phyloP scores from a whole-genome alignment of 1,140 invertebrate genomes.

The Leptopilina boulardi region DNA sequence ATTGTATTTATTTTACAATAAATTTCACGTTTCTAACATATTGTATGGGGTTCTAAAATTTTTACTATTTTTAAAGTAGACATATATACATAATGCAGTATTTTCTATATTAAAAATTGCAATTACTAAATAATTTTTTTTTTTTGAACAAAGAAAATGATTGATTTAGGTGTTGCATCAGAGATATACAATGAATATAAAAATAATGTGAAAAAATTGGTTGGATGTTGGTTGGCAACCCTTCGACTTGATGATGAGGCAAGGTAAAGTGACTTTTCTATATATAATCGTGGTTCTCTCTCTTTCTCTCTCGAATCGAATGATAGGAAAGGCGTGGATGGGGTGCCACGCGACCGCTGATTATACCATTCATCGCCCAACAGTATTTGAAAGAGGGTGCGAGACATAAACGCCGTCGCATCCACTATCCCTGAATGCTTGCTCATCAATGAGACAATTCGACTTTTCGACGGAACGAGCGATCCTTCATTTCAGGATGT shows the following conservation, averaged over 20 bases:
- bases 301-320: conserved; percentile 59
- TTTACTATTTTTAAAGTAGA: too few species aligned
- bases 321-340: conserved; percentile 67
- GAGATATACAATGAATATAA: background rate
- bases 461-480: conserved; percentile 56
- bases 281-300: conserved; percentile 58
- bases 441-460: conserved; percentile 75
- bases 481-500: conserved; percentile 41
- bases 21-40: too few species aligned
- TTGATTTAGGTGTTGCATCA: background rate
- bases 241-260: conserved; percentile 42
- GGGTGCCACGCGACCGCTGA: conserved; percentile 74
- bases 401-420: conserved; percentile 70
- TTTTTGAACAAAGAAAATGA: background rate
- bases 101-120: too few species aligned
- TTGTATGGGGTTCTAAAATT: too few species aligned
- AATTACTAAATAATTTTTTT: too few species aligned
- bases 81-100: too few species aligned
- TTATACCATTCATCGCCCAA: conserved; percentile 75
- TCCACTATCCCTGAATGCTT: conserved; percentile 68
- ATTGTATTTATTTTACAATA: too few species aligned
- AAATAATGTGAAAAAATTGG: background rate
- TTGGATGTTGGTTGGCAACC: conserved; percentile 7
- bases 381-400: conserved; percentile 66
- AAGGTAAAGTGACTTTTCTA: conserved; percentile 66